phyloP scores from a whole-genome alignment of 2,113 vertebrate species.

The Actenoides lindsayi region DNA sequence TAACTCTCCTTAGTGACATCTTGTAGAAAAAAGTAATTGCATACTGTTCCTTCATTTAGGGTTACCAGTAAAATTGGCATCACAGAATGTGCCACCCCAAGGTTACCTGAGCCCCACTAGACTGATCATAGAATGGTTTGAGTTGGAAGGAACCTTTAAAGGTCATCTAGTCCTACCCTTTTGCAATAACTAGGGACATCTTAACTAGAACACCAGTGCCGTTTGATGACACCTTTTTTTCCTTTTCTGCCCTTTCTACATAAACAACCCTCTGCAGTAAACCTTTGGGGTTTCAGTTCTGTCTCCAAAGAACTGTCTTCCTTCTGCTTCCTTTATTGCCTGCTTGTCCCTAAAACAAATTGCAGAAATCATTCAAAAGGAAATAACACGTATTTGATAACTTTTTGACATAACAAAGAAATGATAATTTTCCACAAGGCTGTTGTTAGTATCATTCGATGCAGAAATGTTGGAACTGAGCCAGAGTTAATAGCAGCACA shows the following conservation, averaged over 20 bases:
- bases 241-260: not conserved
- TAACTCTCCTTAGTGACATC: not conserved
- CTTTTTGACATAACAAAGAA: not conserved
- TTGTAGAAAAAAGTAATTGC: not conserved
- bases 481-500: not conserved
- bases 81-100: not conserved
- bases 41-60: not conserved
- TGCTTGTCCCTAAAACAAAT: not conserved
- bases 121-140: not conserved
- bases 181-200: not conserved
- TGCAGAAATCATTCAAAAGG: not conserved
- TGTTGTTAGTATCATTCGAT: not conserved
- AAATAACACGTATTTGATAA: not conserved
- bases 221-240: not conserved
- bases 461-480: not conserved
- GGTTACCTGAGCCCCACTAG: not conserved
- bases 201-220: not conserved
- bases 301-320: not conserved
- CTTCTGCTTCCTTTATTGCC: not conserved
- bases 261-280: not conserved
- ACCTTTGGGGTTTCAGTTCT: not conserved
- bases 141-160: not conserved
- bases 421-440: not conserved
- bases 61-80: not conserved
- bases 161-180: not conserved